phyloP scores from a whole-genome alignment of 2,888 invertebrate species.

The Dolichomitus sp. region DNA sequence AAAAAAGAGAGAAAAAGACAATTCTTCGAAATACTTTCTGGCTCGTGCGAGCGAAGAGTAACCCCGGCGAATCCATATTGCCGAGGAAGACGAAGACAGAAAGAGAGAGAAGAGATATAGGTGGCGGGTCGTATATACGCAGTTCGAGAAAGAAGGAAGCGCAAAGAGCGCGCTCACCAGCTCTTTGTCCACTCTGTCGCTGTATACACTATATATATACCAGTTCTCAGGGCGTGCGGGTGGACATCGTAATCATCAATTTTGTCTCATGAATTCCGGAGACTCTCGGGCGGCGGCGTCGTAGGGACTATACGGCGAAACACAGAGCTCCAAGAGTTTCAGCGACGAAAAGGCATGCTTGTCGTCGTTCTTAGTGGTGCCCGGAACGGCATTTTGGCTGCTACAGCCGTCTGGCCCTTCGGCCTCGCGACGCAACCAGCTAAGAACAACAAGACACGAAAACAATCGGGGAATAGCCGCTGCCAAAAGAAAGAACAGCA shows the following conservation, averaged over 20 bases:
- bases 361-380: slow-evolving; percentile 20
- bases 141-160: slow-evolving; percentile 21
- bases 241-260: slow-evolving; percentile 77
- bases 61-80: slow-evolving; percentile 28
- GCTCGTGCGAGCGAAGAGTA: slow-evolving; percentile 20
- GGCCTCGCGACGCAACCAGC: slow-evolving; percentile 6
- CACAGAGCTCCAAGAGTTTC: slow-evolving; percentile 30
- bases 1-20: slow-evolving; percentile 4
- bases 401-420: slow-evolving; percentile 23
- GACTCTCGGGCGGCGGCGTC: slow-evolving; percentile 37
- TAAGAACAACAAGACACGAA: slow-evolving; percentile 67
- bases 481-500: slow-evolving; percentile 60
- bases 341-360: slow-evolving; percentile 45
- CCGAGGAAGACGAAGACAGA: slow-evolving; percentile 1
- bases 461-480: slow-evolving; percentile 77
- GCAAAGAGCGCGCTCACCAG: slow-evolving; percentile 16
- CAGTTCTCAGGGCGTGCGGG: slow-evolving; percentile 10
- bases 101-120: neutral
- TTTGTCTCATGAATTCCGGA: slow-evolving; percentile 75
- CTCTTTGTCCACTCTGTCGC: slow-evolving; percentile 37
- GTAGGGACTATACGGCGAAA: slow-evolving; percentile 23
- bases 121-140: neutral
- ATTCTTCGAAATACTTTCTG: slow-evolving; percentile 25
- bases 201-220: neutral
- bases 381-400: neutral